Percentiles rank a stretch among this genome's conserved stretches.
Conservation (phyloP, 1,140 invertebrate species). For the Drosophila obscura region DNA sequence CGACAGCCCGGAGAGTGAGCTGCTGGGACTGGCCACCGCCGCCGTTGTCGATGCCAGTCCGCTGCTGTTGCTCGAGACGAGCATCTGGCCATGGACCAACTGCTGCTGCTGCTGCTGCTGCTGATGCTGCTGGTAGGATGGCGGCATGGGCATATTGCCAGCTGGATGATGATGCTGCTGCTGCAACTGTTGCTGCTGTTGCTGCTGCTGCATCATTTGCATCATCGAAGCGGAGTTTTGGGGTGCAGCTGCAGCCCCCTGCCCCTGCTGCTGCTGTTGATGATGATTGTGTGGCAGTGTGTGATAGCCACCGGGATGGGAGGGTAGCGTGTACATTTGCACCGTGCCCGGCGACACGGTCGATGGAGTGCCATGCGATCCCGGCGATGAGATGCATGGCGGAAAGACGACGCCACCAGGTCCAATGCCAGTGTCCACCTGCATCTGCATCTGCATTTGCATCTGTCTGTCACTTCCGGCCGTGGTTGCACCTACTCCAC, state of each 20-base stretch:
- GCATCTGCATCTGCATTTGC: constrained; percentile 44
- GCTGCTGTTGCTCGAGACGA: constrained; percentile 80
- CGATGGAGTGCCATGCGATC: constrained; percentile 77
- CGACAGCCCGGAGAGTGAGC: constrained; percentile 74
- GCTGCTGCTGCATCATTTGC: constrained; percentile 79
- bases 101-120: constrained; percentile 64
- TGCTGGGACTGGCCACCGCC: constrained; percentile 86
- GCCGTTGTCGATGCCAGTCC: constrained; percentile 74
- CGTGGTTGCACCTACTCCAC: constrained; percentile 29
- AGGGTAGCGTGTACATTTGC: constrained; percentile 80
- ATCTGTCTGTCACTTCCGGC: too few species aligned
- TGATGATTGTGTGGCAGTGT: constrained; percentile 80
- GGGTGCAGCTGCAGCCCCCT: constrained; percentile 41
- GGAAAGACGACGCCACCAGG: constrained; percentile 49
- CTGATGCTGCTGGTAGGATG: constrained; percentile 77
- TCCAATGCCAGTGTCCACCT: constrained; percentile 56
- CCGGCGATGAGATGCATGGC: constrained; percentile 72
- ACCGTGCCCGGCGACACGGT: constrained; percentile 79
- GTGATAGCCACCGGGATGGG: constrained; percentile 80
- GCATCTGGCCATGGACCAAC: constrained; percentile 68
- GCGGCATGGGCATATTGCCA: constrained; percentile 78
- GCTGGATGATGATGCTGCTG: constrained; percentile 60
- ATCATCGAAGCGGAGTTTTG: constrained; percentile 78
- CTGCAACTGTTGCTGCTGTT: constrained; percentile 62
- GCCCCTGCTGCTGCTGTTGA: constrained; percentile 46